These are phyloP conservation scores for Dinomys branickii DNA, from an alignment of 2,113 vertebrate genomes.

Conservation along the genomic window DNA sequence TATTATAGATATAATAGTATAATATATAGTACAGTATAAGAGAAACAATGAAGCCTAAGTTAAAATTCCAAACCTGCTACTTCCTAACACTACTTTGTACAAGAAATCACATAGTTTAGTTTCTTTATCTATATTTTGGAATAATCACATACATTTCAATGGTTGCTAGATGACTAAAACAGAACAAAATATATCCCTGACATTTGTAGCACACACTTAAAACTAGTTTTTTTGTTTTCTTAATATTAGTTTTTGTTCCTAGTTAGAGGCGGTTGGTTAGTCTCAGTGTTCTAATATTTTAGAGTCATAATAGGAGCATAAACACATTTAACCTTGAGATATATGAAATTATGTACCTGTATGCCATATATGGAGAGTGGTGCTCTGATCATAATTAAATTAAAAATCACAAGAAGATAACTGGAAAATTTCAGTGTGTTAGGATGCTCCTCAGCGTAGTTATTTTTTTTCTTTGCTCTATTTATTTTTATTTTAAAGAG, in stretches of 20 bases:
- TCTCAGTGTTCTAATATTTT: not conserved
- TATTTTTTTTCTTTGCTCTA: not conserved
- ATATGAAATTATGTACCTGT: not conserved
- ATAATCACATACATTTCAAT: not conserved
- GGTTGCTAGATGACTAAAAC: not conserved
- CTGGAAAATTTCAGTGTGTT: not conserved
- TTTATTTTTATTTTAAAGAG: too few relatives aligned
- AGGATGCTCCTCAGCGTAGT: not conserved
- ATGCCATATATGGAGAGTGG: not conserved
- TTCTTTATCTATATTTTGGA: not conserved
- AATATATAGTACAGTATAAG: not conserved
- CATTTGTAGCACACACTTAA: not conserved
- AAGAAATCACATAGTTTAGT: not conserved
- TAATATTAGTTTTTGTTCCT: not conserved
- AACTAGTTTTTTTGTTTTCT: not conserved
- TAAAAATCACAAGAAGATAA: not conserved
- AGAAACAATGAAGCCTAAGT: not conserved
- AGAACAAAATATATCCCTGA: not conserved
- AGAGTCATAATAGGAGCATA: not conserved
- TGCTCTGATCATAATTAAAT: not conserved
- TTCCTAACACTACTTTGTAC: not conserved
- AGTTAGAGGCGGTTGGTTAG: not conserved
- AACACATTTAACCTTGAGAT: not conserved
- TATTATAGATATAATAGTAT: too few relatives aligned
- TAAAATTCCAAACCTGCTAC: not conserved